Evolutionary conservation across 2,888 invertebrate genomes (phyloP), one percentile per base, ranked within the genome.

Genomic region (Megamerina dolium): DNA sequence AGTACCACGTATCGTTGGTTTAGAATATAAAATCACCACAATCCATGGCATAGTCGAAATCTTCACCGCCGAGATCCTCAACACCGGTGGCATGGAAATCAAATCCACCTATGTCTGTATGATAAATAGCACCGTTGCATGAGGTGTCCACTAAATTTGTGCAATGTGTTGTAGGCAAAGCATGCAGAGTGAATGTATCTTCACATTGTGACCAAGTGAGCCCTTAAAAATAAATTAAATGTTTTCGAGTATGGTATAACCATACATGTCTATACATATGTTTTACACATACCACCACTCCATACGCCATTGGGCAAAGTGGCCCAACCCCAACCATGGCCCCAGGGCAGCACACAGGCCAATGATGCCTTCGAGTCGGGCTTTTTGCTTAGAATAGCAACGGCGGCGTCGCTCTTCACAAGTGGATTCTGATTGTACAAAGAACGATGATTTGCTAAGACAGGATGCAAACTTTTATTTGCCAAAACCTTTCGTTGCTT

Each of bases 261-360:
- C 20, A 16, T 5, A 14, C 4, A n/a, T 12, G 18, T 1, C 14
- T 10, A 18, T 27, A 27, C 17, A 10, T 23, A 23, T 23, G 26
- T 23, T 9, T 23, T n/a, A n/a, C n/a, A 74, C 74, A 74, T 54
- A 78, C 80, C 78, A 59, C 80, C 80, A 55, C 79, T 80, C 80
- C 80, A 80, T 2, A 79, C 80, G 8, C 80, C 80, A 46, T 80
- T 80, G 10, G 80, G 80, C 57, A 80, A 62, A 12, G 80, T 82
- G 42, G 82, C 81, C 83, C 83, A 84, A 3, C 84, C 84, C 82
- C 83, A 83, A 35, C 84, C 84, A 56, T 84, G 83, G 4, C 84
- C 84, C 84, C 84, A 85, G 37, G 68, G 71, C 39, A 71, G 50
- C 2, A 59, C 68, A 41, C 70, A 71, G 18, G 69, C 70, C 41